phyloP scores from a whole-genome alignment of 2,797 vertebrate genomes.

The Thamnophis elegans region DNA sequence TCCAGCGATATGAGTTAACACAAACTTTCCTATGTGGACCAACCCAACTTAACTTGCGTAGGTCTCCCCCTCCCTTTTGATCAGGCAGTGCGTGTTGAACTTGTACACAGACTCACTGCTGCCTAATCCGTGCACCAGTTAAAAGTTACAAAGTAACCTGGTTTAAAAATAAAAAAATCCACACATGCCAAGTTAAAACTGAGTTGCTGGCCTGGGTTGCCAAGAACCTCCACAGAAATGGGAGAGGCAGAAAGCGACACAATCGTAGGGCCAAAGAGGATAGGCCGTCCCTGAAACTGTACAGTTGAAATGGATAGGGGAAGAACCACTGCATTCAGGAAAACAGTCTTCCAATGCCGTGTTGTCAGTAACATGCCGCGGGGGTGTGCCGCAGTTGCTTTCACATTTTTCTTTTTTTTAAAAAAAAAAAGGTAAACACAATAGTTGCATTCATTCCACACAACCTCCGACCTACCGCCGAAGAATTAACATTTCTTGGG shows the following conservation, averaged over 20 bases:
- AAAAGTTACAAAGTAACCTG: neutral
- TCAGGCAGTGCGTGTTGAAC: conserved; percentile 59
- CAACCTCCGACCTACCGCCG: conserved; percentile 68
- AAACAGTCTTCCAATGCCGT: conserved; percentile 64
- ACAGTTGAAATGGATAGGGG: conserved; percentile 61
- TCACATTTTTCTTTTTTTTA: conserved; percentile 70
- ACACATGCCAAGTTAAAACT: neutral
- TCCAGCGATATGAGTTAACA: neutral
- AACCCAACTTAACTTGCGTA: neutral
- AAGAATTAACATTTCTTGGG: conserved; percentile 64
- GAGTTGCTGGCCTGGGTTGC: neutral
- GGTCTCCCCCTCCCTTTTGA: conserved; percentile 53
- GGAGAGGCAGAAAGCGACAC: conserved; percentile 50
- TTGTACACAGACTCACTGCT: conserved; percentile 33
- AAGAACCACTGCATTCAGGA: conserved; percentile 53
- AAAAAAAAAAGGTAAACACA: conserved; percentile 53
- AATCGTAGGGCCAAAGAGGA: neutral
- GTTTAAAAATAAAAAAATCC: neutral
- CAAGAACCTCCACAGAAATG: conserved; percentile 50
- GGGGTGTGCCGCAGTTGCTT: conserved; percentile 65
- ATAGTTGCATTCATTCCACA: conserved; percentile 66
- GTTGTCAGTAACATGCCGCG: conserved; percentile 76
- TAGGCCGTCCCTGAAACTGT: conserved; percentile 20
- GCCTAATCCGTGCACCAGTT: neutral
- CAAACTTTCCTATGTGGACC: neutral